Base-by-base conservation (phyloP, 1,140 invertebrate genomes). In the Micrasema minimum region DNA sequence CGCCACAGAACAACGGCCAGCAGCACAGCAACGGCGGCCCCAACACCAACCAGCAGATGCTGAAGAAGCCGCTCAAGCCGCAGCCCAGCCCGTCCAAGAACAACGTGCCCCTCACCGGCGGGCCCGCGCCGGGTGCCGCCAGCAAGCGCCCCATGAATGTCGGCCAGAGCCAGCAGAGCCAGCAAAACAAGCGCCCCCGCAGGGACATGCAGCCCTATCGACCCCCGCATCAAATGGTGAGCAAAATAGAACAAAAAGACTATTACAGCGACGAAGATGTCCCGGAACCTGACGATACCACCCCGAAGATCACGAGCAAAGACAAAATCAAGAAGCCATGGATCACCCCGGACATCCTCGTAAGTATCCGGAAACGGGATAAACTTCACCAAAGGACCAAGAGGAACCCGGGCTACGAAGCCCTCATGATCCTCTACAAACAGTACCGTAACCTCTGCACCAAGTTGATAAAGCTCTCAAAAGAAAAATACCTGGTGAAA, bases 111-210 rank as follows among this genome's bases (percentile, higher is more conserved):
- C 26, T 50, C 1, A 72, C 50, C 18, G 61, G 65, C 1, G 71
- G 71, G 12, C 57, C 66, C 50, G 37, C 43, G 7, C 46, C 50
- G 18, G 66, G 57, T 5, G 31, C 46, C n/a, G 31, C 48, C 16
- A 69, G 23, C 16, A 61, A 51, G 14, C 51, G 66, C 9, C 66
- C 71, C 12, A 66, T 72, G 45, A 72, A 59, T 16, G 43, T 50
- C 1, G 59, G 51, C 26, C 46, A 51, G 59, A 55, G 12, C 4
- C 62, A 66, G 16, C 61, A 64, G 1, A 69, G 43, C 46, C 23
- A 51, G 38, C 66, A 61, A 20, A 65, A 45, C n/a, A 72, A 72
- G 53, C 57, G 70, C 7, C 18, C 41, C 14, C 38, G 46, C 1
- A 41, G 38, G 12, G 55, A 48, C 9, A 26, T 64, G 22, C 71